A percentile compares a stretch with the other conserved stretches of the same genome.
These are phyloP conservation scores for Sakesphorus luctuosus DNA, from an alignment of 2,113 vertebrate genomes.

Conservation along the genomic window DNA sequence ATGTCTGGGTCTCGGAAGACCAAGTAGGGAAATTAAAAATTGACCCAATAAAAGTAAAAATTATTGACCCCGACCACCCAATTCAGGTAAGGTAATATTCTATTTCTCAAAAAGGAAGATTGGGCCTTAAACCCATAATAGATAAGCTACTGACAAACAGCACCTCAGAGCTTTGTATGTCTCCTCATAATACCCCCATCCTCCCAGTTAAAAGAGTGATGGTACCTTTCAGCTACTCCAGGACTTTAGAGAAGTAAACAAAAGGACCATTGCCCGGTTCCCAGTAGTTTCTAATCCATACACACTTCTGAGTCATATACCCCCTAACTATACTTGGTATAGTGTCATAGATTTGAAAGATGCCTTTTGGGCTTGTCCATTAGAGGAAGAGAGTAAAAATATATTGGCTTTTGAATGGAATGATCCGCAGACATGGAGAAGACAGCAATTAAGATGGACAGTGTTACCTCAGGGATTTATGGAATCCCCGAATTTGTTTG, in stretches of 20 bases:
- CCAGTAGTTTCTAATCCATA: not conserved
- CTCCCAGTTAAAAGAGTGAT: not conserved
- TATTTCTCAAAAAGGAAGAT: not conserved
- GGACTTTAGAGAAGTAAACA: not conserved
- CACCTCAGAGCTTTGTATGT: not conserved
- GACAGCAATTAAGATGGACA: not conserved
- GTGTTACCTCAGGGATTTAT: not conserved
- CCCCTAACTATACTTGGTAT: not conserved
- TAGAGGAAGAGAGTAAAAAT: not conserved
- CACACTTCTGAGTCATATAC: not conserved
- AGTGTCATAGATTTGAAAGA: not conserved
- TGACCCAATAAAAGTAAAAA: too few species aligned
- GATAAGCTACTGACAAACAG: not conserved
- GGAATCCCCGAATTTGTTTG: not conserved
- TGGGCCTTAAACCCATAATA: not conserved
- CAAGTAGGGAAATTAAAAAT: too few species aligned
- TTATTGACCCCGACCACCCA: too few species aligned
- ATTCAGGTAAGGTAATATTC: not conserved
- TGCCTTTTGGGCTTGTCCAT: not conserved
- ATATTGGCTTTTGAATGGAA: not conserved
- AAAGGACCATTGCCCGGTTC: not conserved
- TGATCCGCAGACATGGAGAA: not conserved
- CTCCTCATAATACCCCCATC: not conserved
- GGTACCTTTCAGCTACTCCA: not conserved
- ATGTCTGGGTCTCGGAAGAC: too few species aligned